Base-by-base conservation (phyloP, 2,797 vertebrate genomes). In the Cossypha heuglini region DNA sequence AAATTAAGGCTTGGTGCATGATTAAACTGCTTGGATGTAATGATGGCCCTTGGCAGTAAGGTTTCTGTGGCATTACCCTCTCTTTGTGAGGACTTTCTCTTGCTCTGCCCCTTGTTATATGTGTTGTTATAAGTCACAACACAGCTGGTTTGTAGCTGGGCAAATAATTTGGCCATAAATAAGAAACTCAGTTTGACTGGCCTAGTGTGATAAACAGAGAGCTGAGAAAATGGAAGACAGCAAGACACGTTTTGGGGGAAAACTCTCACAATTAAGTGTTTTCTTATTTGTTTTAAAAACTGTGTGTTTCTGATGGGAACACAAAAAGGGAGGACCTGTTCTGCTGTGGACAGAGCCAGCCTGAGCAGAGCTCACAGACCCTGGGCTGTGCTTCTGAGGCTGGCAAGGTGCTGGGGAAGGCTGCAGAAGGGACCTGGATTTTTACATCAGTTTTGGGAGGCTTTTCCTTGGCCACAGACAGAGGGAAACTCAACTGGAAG, bases 321-420 rank as follows among this genome's bases (percentile, higher is more conserved):
- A 64, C 6, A 24, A 14, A 16, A 35, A 31, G 1, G 11, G 2
- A 79, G 24, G 15, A 38, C 2, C 20, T 69, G 6, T 24, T 77
- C 42, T 73, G 25, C 48, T 13, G 16, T 18, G 29, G 66, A 6
- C 4, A 49, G 64, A 86, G 35, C 7, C 54, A 82, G 19, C 33
- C 57, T 59, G 33, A 38, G 14, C 29, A 1, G 8, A 52, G 46
- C 19, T 24, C 35, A 5, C 0, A 0, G n/a, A 22, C 21, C 15
- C 33, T 49, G 6, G 1, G n/a, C 43, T 66, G 2, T 11, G 28
- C 11, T 68, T 26, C 61, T 51, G 28, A 51, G 52, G 48, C 19
- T 17, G 48, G 43, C 21, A 8, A 49, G 14, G 8, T 45, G 15
- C 42, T 46, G 45, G 35, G 18, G 18, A 38, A 64, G 10, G 35